phyloP scores from a whole-genome alignment of 1,140 invertebrate species.

The Tetramorium simillimum region DNA sequence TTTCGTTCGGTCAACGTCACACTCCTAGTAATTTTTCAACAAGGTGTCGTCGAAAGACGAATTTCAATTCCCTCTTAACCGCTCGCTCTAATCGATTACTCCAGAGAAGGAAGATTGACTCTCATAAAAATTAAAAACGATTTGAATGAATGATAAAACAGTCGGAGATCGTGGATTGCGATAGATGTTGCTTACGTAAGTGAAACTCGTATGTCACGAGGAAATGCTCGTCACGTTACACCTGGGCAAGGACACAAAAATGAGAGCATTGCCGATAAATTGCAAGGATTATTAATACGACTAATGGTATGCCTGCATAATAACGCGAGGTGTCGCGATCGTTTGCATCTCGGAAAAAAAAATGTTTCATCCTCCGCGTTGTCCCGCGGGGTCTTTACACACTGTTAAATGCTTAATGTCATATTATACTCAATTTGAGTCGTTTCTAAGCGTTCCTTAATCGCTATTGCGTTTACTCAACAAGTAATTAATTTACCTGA shows the following conservation, averaged over 20 bases:
- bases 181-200: not conserved
- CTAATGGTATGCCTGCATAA: not conserved
- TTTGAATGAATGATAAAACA: not conserved
- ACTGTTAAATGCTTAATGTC: no score
- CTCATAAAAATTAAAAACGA: not conserved
- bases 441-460: no score
- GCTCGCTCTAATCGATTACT: no score
- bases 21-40: no score
- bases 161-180: not conserved
- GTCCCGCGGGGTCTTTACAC: no score
- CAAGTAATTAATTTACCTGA: no score
- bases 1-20: no score
- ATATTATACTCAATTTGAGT: no score
- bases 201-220: slow-evolving; percentile 9
- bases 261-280: slow-evolving; percentile 9
- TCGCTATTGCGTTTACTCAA: no score
- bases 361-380: no score
- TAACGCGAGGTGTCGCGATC: not conserved
- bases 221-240: not conserved
- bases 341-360: no score
- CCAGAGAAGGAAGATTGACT: not conserved
- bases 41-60: not conserved
- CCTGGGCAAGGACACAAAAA: slow-evolving; percentile 27
- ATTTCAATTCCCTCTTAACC: not conserved
- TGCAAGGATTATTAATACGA: not conserved